These are phyloP conservation scores for Apostichopus leukothele DNA, from an alignment of 53 echinoderm and acorn worm species.

Conservation along the genomic window DNA sequence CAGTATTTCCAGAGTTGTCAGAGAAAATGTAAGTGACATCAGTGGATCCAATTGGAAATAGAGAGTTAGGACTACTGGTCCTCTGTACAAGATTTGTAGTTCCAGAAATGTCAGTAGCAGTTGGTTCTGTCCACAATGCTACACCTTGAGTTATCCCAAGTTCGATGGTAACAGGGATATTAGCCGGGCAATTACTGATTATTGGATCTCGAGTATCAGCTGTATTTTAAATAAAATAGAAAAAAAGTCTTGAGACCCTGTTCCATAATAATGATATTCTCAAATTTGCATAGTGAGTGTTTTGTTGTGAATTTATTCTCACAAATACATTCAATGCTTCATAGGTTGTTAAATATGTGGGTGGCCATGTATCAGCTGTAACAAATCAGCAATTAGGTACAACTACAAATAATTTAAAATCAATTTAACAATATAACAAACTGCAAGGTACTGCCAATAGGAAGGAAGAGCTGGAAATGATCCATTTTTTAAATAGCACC, in stretches of 20 bases:
- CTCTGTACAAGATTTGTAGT: slow-evolving; percentile 45
- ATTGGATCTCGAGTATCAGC: background rate
- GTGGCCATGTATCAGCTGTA: slow-evolving; percentile 64
- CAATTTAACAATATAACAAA: no score
- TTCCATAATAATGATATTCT: no score
- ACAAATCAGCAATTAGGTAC: background rate
- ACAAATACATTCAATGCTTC: no score
- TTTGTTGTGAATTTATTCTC: no score
- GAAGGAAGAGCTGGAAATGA: no score
- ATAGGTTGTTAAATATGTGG: background rate
- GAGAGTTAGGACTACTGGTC: background rate
- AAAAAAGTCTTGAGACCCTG: background rate
- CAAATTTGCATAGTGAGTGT: no score
- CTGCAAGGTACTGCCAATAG: no score
- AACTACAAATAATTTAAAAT: no score
- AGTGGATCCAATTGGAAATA: slow-evolving; percentile 7
- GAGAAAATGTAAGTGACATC: slow-evolving; percentile 60
- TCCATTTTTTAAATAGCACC: no score
- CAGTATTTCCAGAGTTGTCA: slow-evolving; percentile 50
- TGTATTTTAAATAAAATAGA: no score
- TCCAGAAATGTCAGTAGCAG: slow-evolving; percentile 66
- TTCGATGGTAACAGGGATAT: slow-evolving; percentile 47
- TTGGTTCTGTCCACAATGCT: slow-evolving; percentile 39
- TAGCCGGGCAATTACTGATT: slow-evolving; percentile 56
- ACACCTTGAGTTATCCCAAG: slow-evolving; percentile 20